Percentiles rank a stretch among this genome's conserved stretches.
Conservation (phyloP, 2,113 vertebrate species). For the Terrapene triunguis region DNA sequence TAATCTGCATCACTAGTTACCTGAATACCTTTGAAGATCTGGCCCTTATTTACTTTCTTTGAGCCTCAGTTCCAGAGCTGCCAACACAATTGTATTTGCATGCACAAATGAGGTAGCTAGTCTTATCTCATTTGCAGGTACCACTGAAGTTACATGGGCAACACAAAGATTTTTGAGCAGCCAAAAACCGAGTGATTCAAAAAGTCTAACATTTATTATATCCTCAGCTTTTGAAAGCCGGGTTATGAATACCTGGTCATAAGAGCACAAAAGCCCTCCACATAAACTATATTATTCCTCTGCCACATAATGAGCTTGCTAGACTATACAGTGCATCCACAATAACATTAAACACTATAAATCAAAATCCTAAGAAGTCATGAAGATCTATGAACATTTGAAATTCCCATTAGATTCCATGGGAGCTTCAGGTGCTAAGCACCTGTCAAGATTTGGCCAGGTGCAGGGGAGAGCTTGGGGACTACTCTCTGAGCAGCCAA, state of each 20-base stretch:
- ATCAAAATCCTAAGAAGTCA: not conserved
- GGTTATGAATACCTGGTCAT: not conserved
- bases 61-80: not conserved
- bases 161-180: not conserved
- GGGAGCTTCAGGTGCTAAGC: not conserved
- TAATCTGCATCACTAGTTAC: not conserved
- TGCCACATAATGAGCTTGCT: not conserved
- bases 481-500: not conserved
- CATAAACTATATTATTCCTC: not conserved
- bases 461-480: not conserved
- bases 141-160: not conserved
- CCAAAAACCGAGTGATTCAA: not conserved
- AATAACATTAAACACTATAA: not conserved
- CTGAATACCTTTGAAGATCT: not conserved
- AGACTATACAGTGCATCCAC: not conserved
- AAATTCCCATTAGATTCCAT: not conserved
- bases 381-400: not conserved
- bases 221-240: not conserved
- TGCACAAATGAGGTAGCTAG: accelerated
- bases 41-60: not conserved
- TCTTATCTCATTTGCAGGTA: not conserved
- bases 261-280: not conserved
- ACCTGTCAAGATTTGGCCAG: not conserved
- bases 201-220: not conserved
- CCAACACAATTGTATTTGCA: not conserved